Percentiles rank a stretch among this genome's conserved stretches.
phyloP scores from a whole-genome alignment of 2,888 invertebrate species.

The Strigamia maritima region DNA sequence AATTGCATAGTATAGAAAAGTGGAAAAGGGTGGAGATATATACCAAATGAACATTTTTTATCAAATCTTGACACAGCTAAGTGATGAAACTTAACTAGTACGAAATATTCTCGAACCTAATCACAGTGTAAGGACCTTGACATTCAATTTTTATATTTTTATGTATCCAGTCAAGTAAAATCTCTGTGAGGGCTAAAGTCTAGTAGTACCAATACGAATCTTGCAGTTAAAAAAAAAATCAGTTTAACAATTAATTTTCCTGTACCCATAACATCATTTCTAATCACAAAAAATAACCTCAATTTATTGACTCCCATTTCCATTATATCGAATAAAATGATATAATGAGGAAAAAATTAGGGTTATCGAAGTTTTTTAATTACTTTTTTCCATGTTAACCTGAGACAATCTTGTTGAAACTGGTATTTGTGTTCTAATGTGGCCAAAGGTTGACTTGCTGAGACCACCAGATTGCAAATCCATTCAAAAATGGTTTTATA shows the following conservation, averaged over 20 bases:
- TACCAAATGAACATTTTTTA: neutral
- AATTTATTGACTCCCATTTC: neutral
- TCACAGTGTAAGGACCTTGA: neutral
- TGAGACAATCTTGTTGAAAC: too few relatives aligned
- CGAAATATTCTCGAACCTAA: neutral
- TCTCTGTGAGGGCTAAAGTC: too few relatives aligned
- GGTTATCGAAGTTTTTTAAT: neutral
- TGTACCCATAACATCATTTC: neutral
- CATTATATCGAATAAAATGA: neutral
- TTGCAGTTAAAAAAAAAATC: neutral
- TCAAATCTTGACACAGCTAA: neutral
- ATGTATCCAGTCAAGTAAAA: too few relatives aligned
- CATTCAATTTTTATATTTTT: constrained; percentile 3
- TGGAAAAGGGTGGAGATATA: constrained; percentile 12
- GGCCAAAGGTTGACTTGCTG: too few relatives aligned
- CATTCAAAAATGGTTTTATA: too few relatives aligned
- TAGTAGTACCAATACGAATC: too few relatives aligned
- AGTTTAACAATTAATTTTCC: constrained; percentile 1
- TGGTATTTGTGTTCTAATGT: too few relatives aligned
- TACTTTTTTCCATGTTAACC: too few relatives aligned
- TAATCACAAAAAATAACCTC: neutral
- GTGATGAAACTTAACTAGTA: constrained; percentile 13
- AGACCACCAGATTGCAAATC: too few relatives aligned
- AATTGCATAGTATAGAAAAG: constrained; percentile 9
- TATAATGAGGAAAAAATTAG: neutral